These are phyloP conservation scores for Mechanitis messenoides DNA, from an alignment of 2,888 invertebrate genomes.

Conservation along the genomic window DNA sequence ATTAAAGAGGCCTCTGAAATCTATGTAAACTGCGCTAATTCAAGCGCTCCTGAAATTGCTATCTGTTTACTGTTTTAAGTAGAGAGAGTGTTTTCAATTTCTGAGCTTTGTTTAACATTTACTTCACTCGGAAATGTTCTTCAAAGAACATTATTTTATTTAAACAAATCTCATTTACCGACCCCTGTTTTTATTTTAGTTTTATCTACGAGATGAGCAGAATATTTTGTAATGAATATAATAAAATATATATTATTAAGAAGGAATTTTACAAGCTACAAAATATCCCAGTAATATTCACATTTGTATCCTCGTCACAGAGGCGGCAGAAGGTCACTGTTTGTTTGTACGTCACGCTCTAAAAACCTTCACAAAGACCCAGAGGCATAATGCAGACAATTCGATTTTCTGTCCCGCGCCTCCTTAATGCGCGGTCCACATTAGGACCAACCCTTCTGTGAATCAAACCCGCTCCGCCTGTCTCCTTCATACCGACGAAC, in stretches of 20 bases:
- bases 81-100: conserved; percentile 17
- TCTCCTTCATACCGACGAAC: conserved; percentile 42
- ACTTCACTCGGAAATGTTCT: not conserved
- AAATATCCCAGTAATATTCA: not conserved
- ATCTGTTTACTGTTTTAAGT: conserved; percentile 31
- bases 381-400: conserved; percentile 66
- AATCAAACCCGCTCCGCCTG: conserved; percentile 69
- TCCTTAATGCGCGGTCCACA: conserved; percentile 55
- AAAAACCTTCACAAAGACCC: conserved; percentile 55
- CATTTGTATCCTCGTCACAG: not conserved
- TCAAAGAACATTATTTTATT: not conserved
- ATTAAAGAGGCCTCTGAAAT: conserved; percentile 47
- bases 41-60: conserved; percentile 39
- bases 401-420: conserved; percentile 69
- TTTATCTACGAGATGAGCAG: no score
- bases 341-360: conserved; percentile 58
- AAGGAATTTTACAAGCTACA: no score
- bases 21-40: conserved; percentile 47
- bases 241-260: no score
- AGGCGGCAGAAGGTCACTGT: conserved; percentile 35
- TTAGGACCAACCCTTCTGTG: conserved; percentile 66
- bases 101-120: conserved; percentile 2
- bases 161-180: not conserved
- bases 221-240: no score
- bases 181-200: no score